A percentile compares a stretch with the other conserved stretches of the same genome.
These are phyloP conservation scores for Corynorhinus townsendii DNA, from an alignment of 2,113 vertebrate genomes.

Conservation along the genomic window DNA sequence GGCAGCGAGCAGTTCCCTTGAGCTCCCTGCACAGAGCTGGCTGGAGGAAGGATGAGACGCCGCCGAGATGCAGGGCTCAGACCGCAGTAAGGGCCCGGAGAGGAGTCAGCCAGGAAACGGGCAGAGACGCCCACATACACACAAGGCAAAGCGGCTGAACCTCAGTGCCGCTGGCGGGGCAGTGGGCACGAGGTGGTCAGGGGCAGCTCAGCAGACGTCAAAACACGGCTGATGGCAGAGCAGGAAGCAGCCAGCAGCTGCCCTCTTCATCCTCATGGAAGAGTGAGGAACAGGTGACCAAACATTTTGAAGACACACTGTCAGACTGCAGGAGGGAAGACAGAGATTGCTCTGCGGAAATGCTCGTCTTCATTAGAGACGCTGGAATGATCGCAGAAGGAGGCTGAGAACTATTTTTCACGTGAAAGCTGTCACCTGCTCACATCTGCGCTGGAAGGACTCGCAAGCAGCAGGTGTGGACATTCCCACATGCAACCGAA, in stretches of 20 bases:
- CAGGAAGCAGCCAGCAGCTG: neutral
- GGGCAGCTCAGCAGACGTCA: neutral
- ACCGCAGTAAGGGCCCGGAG: neutral
- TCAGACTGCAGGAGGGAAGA: neutral
- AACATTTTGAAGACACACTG: neutral
- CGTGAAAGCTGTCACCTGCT: neutral
- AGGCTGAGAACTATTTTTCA: neutral
- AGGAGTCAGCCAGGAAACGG: neutral
- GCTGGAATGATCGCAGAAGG: neutral
- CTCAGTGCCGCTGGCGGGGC: neutral
- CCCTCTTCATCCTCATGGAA: neutral
- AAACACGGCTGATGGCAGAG: neutral
- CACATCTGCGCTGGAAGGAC: neutral
- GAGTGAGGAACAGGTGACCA: neutral
- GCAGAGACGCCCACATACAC: fast-evolving
- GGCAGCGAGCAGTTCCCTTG: neutral
- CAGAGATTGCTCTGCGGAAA: neutral
- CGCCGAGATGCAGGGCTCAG: neutral
- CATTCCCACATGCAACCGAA: fast-evolving
- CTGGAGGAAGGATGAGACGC: neutral
- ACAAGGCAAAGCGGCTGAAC: neutral
- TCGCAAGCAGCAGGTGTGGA: no score
- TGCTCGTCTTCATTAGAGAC: neutral
- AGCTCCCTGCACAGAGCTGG: neutral
- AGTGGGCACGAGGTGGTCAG: neutral